A percentile compares a stretch with the other conserved stretches of the same genome.
Evolutionary conservation across 2,797 vertebrate genomes (phyloP).

Genomic region (Clarias pachynema): DNA sequence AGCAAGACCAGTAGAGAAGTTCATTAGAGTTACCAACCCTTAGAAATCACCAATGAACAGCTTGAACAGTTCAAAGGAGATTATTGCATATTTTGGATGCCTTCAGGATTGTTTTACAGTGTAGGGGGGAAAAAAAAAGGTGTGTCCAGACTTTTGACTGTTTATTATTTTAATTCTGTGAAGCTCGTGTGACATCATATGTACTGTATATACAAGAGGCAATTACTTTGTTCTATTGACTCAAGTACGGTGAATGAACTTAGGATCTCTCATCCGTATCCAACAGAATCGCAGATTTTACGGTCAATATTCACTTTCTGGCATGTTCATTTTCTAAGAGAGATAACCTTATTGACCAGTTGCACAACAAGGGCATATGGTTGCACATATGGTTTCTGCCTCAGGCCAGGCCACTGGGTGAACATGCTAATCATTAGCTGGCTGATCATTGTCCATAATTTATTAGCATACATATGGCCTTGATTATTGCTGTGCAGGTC

Average conservation of each 20-base stretch:
- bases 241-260: background rate
- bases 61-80: too few relatives aligned
- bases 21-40: too few relatives aligned
- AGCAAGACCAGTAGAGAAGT: too few relatives aligned
- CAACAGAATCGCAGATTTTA: background rate
- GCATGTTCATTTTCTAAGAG: background rate
- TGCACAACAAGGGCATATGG: conserved; percentile 13
- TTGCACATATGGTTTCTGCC: conserved; percentile 2
- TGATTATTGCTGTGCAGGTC: conserved; percentile 20
- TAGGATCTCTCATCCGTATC: background rate
- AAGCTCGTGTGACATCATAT: background rate
- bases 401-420: conserved; percentile 15
- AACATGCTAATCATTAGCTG: conserved; percentile 19
- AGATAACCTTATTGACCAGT: background rate
- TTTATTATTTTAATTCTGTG: background rate
- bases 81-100: too few relatives aligned
- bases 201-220: background rate
- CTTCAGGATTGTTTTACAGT: too few relatives aligned
- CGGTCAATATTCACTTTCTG: background rate
- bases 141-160: too few relatives aligned
- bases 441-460: conserved; percentile 40
- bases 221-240: background rate
- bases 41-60: too few relatives aligned
- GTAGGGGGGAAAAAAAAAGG: too few relatives aligned
- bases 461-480: conserved; percentile 20